Conservation (phyloP, 1,140 invertebrate genomes). For the Aphelenchoides besseyi region DNA sequence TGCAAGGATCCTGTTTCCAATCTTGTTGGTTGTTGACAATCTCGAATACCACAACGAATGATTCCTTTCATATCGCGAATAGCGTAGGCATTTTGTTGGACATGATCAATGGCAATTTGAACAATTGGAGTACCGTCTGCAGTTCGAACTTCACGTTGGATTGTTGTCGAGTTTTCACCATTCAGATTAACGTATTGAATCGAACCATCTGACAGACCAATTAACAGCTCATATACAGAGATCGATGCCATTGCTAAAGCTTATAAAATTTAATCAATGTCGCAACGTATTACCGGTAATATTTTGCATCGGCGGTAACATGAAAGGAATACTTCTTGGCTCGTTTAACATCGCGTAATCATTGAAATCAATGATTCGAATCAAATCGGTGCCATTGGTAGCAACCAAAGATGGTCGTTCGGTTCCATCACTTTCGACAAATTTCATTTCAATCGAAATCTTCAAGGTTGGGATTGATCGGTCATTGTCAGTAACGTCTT, state of each 20-base stretch:
- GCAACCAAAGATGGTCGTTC: conserved; percentile 30
- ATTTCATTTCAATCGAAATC: conserved; percentile 21
- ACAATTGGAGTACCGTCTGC: conserved; percentile 42
- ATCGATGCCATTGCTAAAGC: conserved; percentile 26
- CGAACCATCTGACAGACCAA: conserved; percentile 46
- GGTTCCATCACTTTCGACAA: not conserved
- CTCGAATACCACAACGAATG: conserved; percentile 33
- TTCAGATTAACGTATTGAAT: conserved; percentile 32
- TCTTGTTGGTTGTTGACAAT: conserved; percentile 29
- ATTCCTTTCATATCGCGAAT: conserved; percentile 41
- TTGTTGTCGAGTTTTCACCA: conserved; percentile 6
- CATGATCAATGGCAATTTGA: conserved; percentile 36
- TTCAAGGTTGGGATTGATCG: conserved; percentile 1
- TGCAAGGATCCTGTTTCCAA: conserved; percentile 27
- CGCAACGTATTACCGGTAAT: conserved; percentile 37
- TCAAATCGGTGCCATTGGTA: conserved; percentile 44
- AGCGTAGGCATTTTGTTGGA: conserved; percentile 40
- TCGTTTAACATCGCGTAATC: conserved; percentile 43
- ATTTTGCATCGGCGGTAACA: conserved; percentile 17
- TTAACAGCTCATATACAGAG: conserved; percentile 28
- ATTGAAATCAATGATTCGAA: conserved; percentile 37
- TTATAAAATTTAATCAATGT: conserved; percentile 11
- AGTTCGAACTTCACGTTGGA: conserved; percentile 25
- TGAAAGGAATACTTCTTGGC: conserved; percentile 35
- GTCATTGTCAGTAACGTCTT: not conserved